Evolutionary conservation across 2,888 invertebrate species (phyloP).

Genomic region (Archips crataeganus): DNA sequence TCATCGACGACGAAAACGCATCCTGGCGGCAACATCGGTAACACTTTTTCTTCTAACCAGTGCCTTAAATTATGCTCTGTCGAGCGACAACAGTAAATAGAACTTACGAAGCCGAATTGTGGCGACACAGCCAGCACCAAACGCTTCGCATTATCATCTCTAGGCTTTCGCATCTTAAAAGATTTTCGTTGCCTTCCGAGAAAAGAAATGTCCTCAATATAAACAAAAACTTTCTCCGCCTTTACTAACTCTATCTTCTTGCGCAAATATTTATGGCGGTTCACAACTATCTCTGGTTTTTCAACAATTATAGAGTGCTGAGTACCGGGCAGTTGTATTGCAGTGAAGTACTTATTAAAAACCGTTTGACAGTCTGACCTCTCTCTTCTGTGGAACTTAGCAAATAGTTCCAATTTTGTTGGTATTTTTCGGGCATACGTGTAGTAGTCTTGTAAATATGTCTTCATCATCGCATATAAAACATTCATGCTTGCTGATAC

Average conservation of each 20-base stretch:
- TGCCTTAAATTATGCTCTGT: background rate
- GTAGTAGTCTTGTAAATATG: conserved; percentile 7
- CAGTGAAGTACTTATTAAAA: conserved; percentile 17
- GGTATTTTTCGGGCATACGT: background rate
- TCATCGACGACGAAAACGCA: conserved; percentile 32
- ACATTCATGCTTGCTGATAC: background rate
- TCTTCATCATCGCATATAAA: conserved; percentile 9
- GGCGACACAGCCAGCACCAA: conserved; percentile 19
- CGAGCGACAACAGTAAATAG: background rate
- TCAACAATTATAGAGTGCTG: conserved; percentile 32
- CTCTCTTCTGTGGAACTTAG: background rate
- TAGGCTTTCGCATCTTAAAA: background rate
- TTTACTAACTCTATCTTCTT: conserved; percentile 26
- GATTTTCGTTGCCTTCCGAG: background rate
- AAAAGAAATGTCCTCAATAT: conserved; percentile 15
- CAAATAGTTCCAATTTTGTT: background rate
- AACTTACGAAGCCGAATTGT: background rate
- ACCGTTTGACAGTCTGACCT: background rate
- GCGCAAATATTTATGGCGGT: conserved; percentile 26
- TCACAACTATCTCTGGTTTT: conserved; percentile 35
- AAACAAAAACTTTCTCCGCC: conserved; percentile 25
- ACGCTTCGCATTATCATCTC: background rate
- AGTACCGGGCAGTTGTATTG: conserved; percentile 13
- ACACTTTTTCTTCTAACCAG: conserved; percentile 26
- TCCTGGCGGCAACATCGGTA: conserved; percentile 16